These are phyloP conservation scores for Conger conger DNA, from an alignment of 2,113 vertebrate genomes.

Conservation along the genomic window DNA sequence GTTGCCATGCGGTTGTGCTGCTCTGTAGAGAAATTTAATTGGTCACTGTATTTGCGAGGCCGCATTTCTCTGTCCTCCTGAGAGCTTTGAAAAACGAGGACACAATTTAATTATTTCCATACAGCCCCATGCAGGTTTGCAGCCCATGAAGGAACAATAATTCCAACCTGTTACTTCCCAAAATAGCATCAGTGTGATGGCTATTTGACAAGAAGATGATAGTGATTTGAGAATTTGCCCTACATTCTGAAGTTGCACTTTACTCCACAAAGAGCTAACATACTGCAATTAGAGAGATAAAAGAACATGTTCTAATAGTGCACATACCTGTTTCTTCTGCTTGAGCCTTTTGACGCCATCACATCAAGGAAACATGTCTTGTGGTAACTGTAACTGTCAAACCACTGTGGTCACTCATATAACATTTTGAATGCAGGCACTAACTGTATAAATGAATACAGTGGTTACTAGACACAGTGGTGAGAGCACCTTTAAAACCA, in stretches of 20 bases:
- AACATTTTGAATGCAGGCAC: too few species aligned
- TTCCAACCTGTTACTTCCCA: not conserved
- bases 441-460: too few species aligned
- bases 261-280: not conserved
- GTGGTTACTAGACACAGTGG: too few species aligned
- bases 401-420: too few species aligned
- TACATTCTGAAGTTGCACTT: not conserved
- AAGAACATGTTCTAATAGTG: not conserved
- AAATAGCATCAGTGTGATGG: not conserved
- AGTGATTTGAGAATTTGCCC: not conserved
- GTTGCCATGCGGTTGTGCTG: not conserved
- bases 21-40: not conserved
- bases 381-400: too few species aligned
- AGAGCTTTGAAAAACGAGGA: not conserved
- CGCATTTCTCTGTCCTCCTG: conserved; percentile 4
- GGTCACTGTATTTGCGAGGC: conserved; percentile 11
- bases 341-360: not conserved
- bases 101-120: conserved; percentile 8
- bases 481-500: too few species aligned
- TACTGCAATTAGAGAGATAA: not conserved
- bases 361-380: not conserved
- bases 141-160: not conserved
- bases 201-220: not conserved
- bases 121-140: not conserved
- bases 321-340: not conserved